These are phyloP conservation scores for Thalassophryne amazonica DNA, from an alignment of 2,797 vertebrate genomes.

Conservation along the genomic window DNA sequence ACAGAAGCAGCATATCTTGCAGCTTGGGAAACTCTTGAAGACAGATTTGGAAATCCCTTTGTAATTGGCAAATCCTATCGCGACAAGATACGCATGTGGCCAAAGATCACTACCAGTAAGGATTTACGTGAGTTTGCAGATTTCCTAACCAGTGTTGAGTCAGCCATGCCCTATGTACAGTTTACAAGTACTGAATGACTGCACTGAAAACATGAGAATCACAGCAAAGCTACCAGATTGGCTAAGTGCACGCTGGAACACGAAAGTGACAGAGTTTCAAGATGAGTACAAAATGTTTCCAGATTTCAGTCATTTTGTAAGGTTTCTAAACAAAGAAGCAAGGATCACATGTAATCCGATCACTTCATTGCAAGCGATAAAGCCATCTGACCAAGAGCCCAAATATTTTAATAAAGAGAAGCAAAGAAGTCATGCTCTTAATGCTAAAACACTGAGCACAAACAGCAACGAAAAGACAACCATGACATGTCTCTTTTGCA, in stretches of 20 bases:
- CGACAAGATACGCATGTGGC: constrained; percentile 35
- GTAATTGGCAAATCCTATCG: constrained; percentile 29
- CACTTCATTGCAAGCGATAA: constrained; percentile 23
- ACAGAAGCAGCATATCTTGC: constrained; percentile 32
- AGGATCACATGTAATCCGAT: constrained; percentile 37
- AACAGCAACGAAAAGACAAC: neutral
- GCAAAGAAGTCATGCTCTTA: neutral
- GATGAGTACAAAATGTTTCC: constrained; percentile 10
- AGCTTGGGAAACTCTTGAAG: constrained; percentile 28
- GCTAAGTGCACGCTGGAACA: constrained; percentile 26
- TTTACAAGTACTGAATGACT: constrained; percentile 35
- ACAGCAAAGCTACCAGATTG: constrained; percentile 37
- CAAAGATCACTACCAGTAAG: constrained; percentile 27
- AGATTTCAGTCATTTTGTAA: constrained; percentile 35
- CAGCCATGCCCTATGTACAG: constrained; percentile 29
- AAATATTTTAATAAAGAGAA: neutral
- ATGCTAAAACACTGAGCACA: constrained; percentile 18
- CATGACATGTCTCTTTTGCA: neutral
- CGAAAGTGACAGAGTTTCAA: constrained; percentile 16
- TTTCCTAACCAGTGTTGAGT: constrained; percentile 33
- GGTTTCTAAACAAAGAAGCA: constrained; percentile 25
- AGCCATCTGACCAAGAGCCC: constrained; percentile 19
- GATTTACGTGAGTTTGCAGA: constrained; percentile 36
- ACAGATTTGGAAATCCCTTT: constrained; percentile 26
- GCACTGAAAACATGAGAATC: constrained; percentile 36